These are phyloP conservation scores for Diorhabda carinulata DNA, from an alignment of 1,140 invertebrate species.

Conservation along the genomic window DNA sequence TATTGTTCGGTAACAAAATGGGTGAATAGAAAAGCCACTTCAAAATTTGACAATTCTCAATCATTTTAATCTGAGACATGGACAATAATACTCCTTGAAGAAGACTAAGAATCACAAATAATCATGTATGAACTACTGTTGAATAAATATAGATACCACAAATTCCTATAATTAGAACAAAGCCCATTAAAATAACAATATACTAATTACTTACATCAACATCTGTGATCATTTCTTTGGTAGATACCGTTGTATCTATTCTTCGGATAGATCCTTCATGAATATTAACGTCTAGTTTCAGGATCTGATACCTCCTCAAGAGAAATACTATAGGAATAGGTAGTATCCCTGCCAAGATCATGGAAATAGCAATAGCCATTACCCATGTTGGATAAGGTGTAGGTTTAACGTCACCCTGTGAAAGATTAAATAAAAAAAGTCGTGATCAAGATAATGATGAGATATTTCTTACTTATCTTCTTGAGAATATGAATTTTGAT, in stretches of 20 bases:
- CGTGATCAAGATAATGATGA: too few species aligned
- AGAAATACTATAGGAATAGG: constrained; percentile 82
- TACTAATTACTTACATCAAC: constrained; percentile 69
- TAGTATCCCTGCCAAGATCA: constrained; percentile 74
- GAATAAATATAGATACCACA: too few species aligned
- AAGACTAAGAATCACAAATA: too few species aligned
- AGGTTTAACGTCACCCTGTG: constrained; percentile 64
- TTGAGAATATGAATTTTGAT: too few species aligned
- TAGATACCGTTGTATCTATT: constrained; percentile 85
- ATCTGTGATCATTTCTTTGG: constrained; percentile 88
- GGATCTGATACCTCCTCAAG: constrained; percentile 75
- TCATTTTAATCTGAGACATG: too few species aligned
- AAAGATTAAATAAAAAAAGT: constrained; percentile 1
- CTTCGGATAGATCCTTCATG: constrained; percentile 82
- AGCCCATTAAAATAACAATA: background rate
- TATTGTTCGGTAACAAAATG: too few species aligned
- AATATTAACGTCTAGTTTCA: constrained; percentile 78
- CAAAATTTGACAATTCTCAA: too few species aligned
- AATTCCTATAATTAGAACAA: too few species aligned
- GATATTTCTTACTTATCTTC: too few species aligned
- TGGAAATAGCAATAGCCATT: constrained; percentile 68
- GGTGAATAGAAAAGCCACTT: too few species aligned
- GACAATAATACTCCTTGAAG: too few species aligned
- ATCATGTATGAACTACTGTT: too few species aligned
- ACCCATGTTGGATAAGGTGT: constrained; percentile 82